These are phyloP conservation scores for Hestina assimilis DNA, from an alignment of 1,140 invertebrate species.

Conservation along the genomic window DNA sequence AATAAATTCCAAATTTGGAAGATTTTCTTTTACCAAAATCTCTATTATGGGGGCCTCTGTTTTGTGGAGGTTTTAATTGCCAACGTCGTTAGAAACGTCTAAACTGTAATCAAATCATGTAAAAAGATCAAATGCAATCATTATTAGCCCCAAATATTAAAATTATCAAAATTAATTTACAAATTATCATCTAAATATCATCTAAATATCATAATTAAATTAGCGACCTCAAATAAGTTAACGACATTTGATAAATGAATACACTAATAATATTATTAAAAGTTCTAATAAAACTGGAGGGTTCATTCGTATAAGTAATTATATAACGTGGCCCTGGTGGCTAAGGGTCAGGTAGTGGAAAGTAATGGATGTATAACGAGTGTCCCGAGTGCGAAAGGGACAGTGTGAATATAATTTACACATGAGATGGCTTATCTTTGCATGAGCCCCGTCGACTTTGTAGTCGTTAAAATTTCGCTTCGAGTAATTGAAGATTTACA, in stretches of 20 bases:
- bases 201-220: too few relatives aligned
- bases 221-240: too few relatives aligned
- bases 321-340: background rate
- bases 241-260: background rate
- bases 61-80: too few relatives aligned
- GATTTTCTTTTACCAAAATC: too few relatives aligned
- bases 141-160: too few relatives aligned
- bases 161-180: too few relatives aligned
- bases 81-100: too few relatives aligned
- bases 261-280: background rate
- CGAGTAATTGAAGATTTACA: slow-evolving; percentile 45
- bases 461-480: slow-evolving; percentile 48
- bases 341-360: slow-evolving; percentile 16
- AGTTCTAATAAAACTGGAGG: background rate
- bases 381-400: background rate
- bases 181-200: too few relatives aligned
- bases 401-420: slow-evolving; percentile 47
- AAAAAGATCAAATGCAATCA: too few relatives aligned
- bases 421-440: slow-evolving; percentile 50
- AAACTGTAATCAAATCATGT: too few relatives aligned
- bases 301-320: background rate
- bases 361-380: slow-evolving; percentile 16
- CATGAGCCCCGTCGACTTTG: slow-evolving; percentile 39
- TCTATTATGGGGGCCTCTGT: too few relatives aligned
- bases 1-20: too few relatives aligned